Conservation (phyloP, 1,140 invertebrate genomes). For the Nymphalis io region DNA sequence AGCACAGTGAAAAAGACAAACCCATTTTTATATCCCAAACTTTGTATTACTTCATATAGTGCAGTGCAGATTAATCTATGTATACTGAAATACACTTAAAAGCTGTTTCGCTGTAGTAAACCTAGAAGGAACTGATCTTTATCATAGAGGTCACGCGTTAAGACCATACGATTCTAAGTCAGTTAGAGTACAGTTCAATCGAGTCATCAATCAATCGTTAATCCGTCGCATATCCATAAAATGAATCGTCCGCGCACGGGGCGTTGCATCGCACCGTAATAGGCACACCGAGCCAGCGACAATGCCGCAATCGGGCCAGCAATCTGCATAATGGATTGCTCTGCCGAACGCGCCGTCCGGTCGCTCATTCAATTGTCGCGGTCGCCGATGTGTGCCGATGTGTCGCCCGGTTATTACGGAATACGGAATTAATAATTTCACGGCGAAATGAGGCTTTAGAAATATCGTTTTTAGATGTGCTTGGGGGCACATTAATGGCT, state of each 20-base stretch:
- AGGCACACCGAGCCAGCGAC: constrained; percentile 59
- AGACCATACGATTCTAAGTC: constrained; percentile 5
- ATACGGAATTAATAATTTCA: constrained; percentile 70
- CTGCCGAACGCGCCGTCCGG: constrained; percentile 70
- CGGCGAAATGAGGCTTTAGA: constrained; percentile 42
- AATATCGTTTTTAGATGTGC: constrained; percentile 31
- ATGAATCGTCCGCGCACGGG: constrained; percentile 55
- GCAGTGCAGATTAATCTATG: too few species aligned
- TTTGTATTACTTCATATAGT: too few species aligned
- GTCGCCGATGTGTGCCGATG: constrained; percentile 67
- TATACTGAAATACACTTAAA: too few species aligned
- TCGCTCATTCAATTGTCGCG: constrained; percentile 71
- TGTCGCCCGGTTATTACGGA: constrained; percentile 64
- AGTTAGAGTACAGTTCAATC: constrained; percentile 20
- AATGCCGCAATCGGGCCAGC: constrained; percentile 71
- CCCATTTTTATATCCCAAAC: too few species aligned
- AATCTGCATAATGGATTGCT: constrained; percentile 79
- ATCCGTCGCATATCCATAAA: constrained; percentile 72
- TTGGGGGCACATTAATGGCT: background rate
- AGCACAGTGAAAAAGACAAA: too few species aligned
- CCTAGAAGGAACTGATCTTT: background rate
- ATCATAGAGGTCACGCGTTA: background rate
- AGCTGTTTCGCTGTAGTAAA: too few species aligned
- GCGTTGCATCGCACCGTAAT: constrained; percentile 62
- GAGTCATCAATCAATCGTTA: constrained; percentile 71